Base-by-base conservation (phyloP, 2,888 invertebrate species). In the Eudasyphora cyanicolor region DNA sequence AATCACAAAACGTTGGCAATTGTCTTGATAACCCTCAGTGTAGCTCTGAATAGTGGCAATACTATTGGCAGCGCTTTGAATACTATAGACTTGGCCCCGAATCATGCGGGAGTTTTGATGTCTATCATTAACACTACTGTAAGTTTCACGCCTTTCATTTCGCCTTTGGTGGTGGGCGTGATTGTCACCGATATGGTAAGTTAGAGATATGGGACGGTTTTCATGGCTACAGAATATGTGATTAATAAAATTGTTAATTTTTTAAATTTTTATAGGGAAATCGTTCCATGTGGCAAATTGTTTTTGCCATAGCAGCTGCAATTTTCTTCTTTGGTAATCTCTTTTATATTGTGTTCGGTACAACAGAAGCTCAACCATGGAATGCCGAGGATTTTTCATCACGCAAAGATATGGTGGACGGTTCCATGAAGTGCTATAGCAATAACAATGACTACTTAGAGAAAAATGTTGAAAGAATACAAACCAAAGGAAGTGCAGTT, bases 301-400 rank as follows among this genome's bases (percentile, higher is more conserved):
- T 96, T n/a, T 97, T 97, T 91, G 94, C 95, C 88, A 92, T 90
- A 27, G 87, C 96, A 0, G 94, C 96, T 0, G 93, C 92, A 12
- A 92, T 96, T 8, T 96, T 96, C 88, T 93, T 95, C 82, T 89
- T 94, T 45, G 94, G 95, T 5, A 95, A 95, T 87, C 90, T 95
- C 14, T 93, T 95, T 86, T 97, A 95, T 89, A 87, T 96, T 5
- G 89, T 95, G 2, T 96, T 95, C 90, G 94, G 95, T 12, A 94
- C 94, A 17, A 94, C 94, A 0, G 92, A 94, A 83, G 92, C 93
- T 0, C 96, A 96, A 88, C 90, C 93, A 0, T 97, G 96, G 96
- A 95, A 96, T 87, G 93, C 94, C 93, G 94, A 88, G 5, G 87
- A 93, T 69, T 92, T 93, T 90, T 89, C 85, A 86, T 14, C 24